Evolutionary conservation across 2,797 vertebrate genomes (phyloP).

Genomic region (Mormyrops boulengeri): DNA sequence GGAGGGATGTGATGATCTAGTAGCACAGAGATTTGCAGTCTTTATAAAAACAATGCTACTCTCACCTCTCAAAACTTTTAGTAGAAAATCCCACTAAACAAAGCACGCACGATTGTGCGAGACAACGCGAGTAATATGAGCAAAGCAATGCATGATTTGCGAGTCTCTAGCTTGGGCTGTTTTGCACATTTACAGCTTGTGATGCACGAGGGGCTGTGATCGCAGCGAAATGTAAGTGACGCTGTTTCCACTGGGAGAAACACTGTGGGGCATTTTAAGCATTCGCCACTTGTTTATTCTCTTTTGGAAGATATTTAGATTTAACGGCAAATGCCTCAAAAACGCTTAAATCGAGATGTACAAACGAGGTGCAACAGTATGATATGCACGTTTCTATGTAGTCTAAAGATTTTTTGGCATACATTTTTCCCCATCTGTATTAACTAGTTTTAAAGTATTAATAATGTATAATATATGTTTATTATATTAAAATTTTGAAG

Average conservation of each 20-base stretch:
- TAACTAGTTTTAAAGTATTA: not conserved
- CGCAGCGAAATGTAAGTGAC: not conserved
- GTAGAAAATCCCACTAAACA: not conserved
- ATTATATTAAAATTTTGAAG: not conserved
- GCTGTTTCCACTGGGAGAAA: not conserved
- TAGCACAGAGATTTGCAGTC: not conserved
- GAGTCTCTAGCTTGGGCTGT: not conserved
- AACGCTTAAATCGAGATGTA: not conserved
- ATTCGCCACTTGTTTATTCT: not conserved
- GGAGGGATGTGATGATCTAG: not conserved
- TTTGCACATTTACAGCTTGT: not conserved
- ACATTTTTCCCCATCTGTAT: not conserved
- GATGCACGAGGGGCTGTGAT: not conserved
- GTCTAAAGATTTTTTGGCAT: not conserved
- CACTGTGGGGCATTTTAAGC: not conserved
- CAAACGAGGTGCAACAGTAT: not conserved
- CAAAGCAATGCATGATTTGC: not conserved
- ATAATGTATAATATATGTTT: not conserved
- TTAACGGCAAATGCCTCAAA: not conserved
- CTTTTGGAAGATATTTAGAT: not conserved
- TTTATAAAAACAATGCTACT: too few species aligned
- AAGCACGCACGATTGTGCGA: not conserved
- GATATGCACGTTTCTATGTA: not conserved
- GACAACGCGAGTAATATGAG: not conserved
- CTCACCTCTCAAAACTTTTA: not conserved